Conservation (phyloP, 2,888 invertebrate species). For the Eudasyphora cyanicolor region DNA sequence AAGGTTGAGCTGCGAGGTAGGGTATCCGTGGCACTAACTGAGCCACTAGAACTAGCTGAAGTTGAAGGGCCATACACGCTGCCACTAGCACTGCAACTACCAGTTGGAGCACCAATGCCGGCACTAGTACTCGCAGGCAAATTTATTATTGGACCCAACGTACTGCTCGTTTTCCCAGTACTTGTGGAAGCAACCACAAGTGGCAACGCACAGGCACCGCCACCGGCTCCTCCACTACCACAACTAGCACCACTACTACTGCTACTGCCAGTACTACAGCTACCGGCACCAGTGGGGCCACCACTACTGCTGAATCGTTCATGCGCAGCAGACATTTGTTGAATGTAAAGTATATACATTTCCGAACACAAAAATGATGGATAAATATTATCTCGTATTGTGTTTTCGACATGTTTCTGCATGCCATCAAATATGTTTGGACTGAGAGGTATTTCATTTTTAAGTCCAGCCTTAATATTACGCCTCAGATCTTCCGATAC, state of each 20-base stretch:
- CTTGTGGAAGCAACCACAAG: conserved; percentile 59
- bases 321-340: conserved; percentile 82
- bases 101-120: conserved; percentile 67
- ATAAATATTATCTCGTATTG: conserved; percentile 93
- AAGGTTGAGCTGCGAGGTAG: conserved; percentile 83
- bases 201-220: conserved; percentile 60
- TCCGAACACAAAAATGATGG: conserved; percentile 96
- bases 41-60: conserved; percentile 79
- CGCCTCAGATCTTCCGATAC: conserved; percentile 90
- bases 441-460: conserved; percentile 86
- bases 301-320: conserved; percentile 80
- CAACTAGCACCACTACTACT: conserved; percentile 74
- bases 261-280: conserved; percentile 71
- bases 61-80: conserved; percentile 79
- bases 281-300: conserved; percentile 67
- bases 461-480: conserved; percentile 88
- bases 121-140: conserved; percentile 68
- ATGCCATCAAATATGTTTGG: conserved; percentile 92
- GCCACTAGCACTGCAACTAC: conserved; percentile 78
- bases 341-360: conserved; percentile 92
- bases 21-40: conserved; percentile 79
- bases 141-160: conserved; percentile 73
- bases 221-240: conserved; percentile 68
- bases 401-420: conserved; percentile 88
- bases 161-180: conserved; percentile 69